These are phyloP conservation scores for Drosophila insularis DNA, from an alignment of 1,140 invertebrate genomes.

Conservation along the genomic window DNA sequence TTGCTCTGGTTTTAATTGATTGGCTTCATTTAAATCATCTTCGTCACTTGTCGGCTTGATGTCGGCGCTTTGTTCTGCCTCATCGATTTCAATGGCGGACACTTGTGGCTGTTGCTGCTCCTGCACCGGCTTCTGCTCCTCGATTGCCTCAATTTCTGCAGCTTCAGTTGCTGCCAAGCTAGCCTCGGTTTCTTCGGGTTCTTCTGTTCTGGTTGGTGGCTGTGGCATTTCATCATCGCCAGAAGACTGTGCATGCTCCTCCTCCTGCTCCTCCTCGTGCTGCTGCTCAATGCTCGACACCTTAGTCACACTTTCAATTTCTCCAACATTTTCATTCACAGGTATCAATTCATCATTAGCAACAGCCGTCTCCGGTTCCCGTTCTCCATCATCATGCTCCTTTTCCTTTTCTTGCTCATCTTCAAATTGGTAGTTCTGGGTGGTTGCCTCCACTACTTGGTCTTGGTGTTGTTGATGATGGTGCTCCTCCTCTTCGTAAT, in stretches of 20 bases:
- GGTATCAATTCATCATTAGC: constrained; percentile 68
- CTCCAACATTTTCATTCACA: constrained; percentile 54
- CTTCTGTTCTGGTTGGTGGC: background rate
- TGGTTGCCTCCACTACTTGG: constrained; percentile 37
- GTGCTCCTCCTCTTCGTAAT: constrained; percentile 63
- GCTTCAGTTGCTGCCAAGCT: constrained; percentile 13
- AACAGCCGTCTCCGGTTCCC: constrained; percentile 32
- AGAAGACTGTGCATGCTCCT: constrained; percentile 45
- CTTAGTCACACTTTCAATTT: constrained; percentile 74
- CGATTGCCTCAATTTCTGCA: constrained; percentile 21
- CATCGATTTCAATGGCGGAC: constrained; percentile 41
- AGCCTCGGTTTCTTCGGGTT: constrained; percentile 4
- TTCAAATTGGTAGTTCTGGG: constrained; percentile 29
- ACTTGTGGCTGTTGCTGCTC: constrained; percentile 22
- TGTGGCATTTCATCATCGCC: constrained; percentile 59
- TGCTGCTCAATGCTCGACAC: constrained; percentile 6
- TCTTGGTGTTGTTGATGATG: constrained; percentile 22
- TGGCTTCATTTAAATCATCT: constrained; percentile 80
- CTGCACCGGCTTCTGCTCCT: constrained; percentile 4
- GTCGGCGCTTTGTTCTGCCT: constrained; percentile 71
- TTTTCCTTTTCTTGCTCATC: constrained; percentile 30
- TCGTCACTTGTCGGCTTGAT: constrained; percentile 72
- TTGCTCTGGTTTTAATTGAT: constrained; percentile 72
- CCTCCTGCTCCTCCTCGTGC: constrained; percentile 13
- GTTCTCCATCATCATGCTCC: constrained; percentile 22